phyloP scores from a whole-genome alignment of 2,797 vertebrate genomes.

The Scyliorhinus canicula region DNA sequence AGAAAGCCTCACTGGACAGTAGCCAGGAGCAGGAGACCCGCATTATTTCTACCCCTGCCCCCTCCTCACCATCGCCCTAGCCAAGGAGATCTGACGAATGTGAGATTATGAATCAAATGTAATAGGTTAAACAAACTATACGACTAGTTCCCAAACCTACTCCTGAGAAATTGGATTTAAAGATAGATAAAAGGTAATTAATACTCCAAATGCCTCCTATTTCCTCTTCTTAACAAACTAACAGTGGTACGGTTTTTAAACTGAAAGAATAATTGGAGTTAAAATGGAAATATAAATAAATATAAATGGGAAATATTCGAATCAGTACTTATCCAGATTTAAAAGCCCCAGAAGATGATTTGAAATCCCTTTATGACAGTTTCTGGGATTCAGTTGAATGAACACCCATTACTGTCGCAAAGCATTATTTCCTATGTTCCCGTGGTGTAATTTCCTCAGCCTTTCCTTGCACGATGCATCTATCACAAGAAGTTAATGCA shows the following conservation, averaged over 20 bases:
- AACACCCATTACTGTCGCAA: slow-evolving; percentile 20
- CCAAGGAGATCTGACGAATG: neutral
- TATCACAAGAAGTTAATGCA: slow-evolving; percentile 21
- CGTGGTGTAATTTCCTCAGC: neutral
- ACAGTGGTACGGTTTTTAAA: neutral
- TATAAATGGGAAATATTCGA: slow-evolving; percentile 4
- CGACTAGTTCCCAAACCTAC: slow-evolving; percentile 9
- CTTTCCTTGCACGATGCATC: neutral
- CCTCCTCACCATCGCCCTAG: neutral
- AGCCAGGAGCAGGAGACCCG: neutral
- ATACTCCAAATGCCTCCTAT: neutral
- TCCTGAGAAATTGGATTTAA: neutral
- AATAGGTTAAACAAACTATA: neutral
- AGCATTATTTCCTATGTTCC: neutral
- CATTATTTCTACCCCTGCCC: neutral
- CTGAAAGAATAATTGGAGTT: slow-evolving; percentile 6
- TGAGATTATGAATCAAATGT: neutral
- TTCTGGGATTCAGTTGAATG: slow-evolving; percentile 25
- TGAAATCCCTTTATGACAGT: slow-evolving; percentile 7
- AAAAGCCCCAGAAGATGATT: neutral
- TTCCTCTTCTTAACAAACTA: neutral
- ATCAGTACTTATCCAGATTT: neutral
- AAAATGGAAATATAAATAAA: neutral
- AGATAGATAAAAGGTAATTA: neutral
- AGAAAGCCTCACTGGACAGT: neutral